A percentile compares a stretch with the other conserved stretches of the same genome.
Evolutionary conservation across 2,888 invertebrate genomes (phyloP).

Genomic region (Sinopyrophorus schimmeli): DNA sequence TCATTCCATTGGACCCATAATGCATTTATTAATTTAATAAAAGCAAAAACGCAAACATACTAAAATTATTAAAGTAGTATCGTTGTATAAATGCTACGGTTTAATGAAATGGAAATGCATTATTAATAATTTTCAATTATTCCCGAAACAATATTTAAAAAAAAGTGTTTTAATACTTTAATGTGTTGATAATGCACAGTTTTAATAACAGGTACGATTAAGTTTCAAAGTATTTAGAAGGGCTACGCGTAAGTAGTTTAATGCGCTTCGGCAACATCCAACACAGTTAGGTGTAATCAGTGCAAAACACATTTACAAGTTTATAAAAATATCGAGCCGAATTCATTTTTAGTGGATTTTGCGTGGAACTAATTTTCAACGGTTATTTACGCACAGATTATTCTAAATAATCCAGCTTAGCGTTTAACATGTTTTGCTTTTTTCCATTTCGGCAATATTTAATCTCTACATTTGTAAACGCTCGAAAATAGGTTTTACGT

Average conservation of each 20-base stretch:
- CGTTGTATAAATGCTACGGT: too few relatives aligned
- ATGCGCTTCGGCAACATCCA: slow-evolving; percentile 41
- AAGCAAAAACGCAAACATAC: too few relatives aligned
- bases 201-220: slow-evolving; percentile 13
- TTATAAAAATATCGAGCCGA: slow-evolving; percentile 39
- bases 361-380: slow-evolving; percentile 14
- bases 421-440: slow-evolving; percentile 1
- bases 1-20: too few relatives aligned
- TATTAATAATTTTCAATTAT: too few relatives aligned
- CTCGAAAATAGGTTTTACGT: background rate
- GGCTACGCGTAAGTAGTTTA: slow-evolving; percentile 36
- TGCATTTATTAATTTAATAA: too few relatives aligned
- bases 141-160: too few relatives aligned
- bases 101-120: too few relatives aligned
- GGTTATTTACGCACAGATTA: slow-evolving; percentile 16
- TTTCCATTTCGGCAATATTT: too few relatives aligned
- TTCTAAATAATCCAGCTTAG: slow-evolving; percentile 18
- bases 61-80: too few relatives aligned
- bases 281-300: slow-evolving; percentile 45
- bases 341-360: slow-evolving; percentile 24
- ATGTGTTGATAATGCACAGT: too few relatives aligned
- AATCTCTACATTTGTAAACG: too few relatives aligned
- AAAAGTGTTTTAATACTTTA: too few relatives aligned
- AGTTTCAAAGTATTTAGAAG: slow-evolving; percentile 39
- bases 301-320: slow-evolving; percentile 44